Evolutionary conservation across 2,888 invertebrate species (phyloP).

Genomic region (Antheraea assamensis): DNA sequence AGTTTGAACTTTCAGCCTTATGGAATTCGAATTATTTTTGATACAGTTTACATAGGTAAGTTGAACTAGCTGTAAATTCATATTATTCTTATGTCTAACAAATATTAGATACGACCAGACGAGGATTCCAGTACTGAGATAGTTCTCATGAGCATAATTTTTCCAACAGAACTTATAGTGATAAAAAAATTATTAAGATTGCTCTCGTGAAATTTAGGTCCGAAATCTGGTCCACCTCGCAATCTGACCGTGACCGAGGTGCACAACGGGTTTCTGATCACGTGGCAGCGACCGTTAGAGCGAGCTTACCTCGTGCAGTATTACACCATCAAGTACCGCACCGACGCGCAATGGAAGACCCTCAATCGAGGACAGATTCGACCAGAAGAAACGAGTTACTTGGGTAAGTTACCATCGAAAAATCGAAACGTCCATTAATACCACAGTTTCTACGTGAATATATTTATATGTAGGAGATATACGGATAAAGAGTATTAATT

Average conservation of each 20-base stretch:
- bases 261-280: conserved; percentile 94
- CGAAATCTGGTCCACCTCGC: conserved; percentile 94
- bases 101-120: not conserved
- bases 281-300: conserved; percentile 94
- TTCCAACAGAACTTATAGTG: not conserved
- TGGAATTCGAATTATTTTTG: not conserved
- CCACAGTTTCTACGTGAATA: not conserved
- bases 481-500: too few species aligned
- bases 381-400: conserved; percentile 93
- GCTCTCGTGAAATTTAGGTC: conserved; percentile 83
- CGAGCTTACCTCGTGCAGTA: conserved; percentile 91
- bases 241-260: conserved; percentile 95
- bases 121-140: not conserved
- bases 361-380: conserved; percentile 94
- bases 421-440: not conserved
- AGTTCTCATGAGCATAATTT: not conserved
- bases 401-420: conserved; percentile 79
- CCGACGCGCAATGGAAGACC: conserved; percentile 94
- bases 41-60: not conserved
- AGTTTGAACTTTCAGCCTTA: not conserved
- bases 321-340: conserved; percentile 95
- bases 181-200: not conserved
- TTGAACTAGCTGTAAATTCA: not conserved
- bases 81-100: not conserved
- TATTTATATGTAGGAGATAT: not conserved